These are phyloP conservation scores for Chiridota heheva DNA, from an alignment of 35 echinoderm and acorn worm species.

Conservation along the genomic window DNA sequence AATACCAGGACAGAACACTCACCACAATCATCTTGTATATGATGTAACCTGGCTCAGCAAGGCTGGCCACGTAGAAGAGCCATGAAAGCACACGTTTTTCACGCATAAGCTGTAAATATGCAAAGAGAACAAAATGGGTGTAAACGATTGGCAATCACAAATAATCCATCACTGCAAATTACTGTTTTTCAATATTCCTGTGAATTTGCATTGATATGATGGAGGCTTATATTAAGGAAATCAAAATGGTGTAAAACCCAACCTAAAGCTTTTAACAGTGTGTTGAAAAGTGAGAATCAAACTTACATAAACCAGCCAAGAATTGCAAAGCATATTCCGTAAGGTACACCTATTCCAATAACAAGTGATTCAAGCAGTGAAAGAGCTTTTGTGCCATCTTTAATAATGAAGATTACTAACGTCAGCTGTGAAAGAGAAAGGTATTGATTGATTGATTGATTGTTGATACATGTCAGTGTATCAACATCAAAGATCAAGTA, in stretches of 20 bases:
- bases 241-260: neutral
- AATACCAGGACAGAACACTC: conserved; percentile 27
- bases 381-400: neutral
- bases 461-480: too few relatives aligned
- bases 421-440: conserved; percentile 36
- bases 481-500: too few relatives aligned
- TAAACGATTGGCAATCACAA: too few relatives aligned
- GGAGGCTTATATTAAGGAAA: neutral
- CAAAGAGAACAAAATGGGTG: neutral
- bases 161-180: too few relatives aligned
- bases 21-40: conserved; percentile 64
- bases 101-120: conserved; percentile 26
- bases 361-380: conserved; percentile 27
- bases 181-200: too few relatives aligned
- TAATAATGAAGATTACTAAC: conserved; percentile 65
- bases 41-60: conserved; percentile 64
- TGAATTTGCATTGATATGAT: too few relatives aligned
- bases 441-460: too few relatives aligned
- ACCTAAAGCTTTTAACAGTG: neutral
- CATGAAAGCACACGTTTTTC: conserved; percentile 38
- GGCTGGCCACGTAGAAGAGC: conserved; percentile 34
- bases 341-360: conserved; percentile 40
- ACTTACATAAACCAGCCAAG: conserved; percentile 58
- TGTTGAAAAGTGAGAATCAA: neutral
- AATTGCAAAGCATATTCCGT: conserved; percentile 25